Evolutionary conservation across 2,113 vertebrate species (phyloP).

Genomic region (Cyprinodon variegatus): DNA sequence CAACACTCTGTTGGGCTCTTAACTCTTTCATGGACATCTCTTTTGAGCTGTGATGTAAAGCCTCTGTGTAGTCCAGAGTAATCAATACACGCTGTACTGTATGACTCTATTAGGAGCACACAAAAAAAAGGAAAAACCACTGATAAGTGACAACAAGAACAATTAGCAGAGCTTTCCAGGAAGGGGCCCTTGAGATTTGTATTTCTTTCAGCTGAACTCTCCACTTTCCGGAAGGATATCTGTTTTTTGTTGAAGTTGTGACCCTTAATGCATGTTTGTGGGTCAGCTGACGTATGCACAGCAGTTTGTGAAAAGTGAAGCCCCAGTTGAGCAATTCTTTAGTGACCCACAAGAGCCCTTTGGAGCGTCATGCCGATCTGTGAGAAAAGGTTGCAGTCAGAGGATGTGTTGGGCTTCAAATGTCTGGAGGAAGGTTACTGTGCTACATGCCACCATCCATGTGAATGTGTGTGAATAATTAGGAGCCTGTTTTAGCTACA

Average conservation of each 20-base stretch:
- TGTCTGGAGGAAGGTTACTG: conserved; percentile 47
- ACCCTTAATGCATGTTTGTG: background rate
- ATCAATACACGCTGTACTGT: background rate
- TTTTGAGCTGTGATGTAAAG: background rate
- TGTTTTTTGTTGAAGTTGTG: background rate
- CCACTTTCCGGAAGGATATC: conserved; percentile 3
- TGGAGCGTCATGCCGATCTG: conserved; percentile 11
- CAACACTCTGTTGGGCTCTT: conserved; percentile 12
- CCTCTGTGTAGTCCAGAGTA: background rate
- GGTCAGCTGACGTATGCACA: background rate
- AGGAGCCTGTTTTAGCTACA: conserved; percentile 21
- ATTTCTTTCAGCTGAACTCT: background rate
- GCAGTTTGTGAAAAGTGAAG: conserved; percentile 15
- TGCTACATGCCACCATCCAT: conserved; percentile 18
- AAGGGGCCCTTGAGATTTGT: background rate
- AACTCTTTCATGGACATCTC: background rate
- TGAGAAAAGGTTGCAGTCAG: conserved; percentile 47
- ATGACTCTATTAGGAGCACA: background rate
- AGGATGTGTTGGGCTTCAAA: conserved; percentile 42
- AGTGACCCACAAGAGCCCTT: conserved; percentile 15
- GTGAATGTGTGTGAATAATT: conserved; percentile 43
- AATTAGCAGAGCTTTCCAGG: background rate
- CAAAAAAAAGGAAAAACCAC: background rate
- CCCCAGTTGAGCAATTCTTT: background rate
- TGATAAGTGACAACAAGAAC: background rate